Evolutionary conservation across 1,140 invertebrate species (phyloP).

Genomic region (Melipona quadrifasciata): DNA sequence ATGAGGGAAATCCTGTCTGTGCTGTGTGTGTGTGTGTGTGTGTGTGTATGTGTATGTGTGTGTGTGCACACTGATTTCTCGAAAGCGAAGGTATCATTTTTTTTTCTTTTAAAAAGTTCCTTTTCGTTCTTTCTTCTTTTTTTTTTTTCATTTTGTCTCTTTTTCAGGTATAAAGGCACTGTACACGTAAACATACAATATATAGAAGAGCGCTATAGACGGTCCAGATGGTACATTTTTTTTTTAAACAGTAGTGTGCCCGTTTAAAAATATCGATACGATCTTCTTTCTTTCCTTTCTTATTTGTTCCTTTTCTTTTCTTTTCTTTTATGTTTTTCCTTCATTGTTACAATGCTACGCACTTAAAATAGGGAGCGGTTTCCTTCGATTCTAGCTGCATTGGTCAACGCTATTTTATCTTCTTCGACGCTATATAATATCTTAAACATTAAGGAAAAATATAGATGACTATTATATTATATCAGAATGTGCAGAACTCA

Average conservation of each 20-base stretch:
- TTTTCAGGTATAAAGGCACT: slow-evolving; percentile 79
- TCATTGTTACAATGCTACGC: slow-evolving; percentile 65
- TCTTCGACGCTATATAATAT: slow-evolving; percentile 48
- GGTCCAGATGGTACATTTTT: slow-evolving; percentile 51
- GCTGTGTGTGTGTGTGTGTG: too few relatives aligned
- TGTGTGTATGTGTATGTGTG: background rate
- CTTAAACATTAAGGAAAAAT: slow-evolving; percentile 58
- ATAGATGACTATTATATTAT: slow-evolving; percentile 66
- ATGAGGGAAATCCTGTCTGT: background rate
- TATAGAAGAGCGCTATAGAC: slow-evolving; percentile 69
- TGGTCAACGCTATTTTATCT: slow-evolving; percentile 64
- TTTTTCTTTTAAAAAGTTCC: slow-evolving; percentile 25
- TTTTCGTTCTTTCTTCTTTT: slow-evolving; percentile 1
- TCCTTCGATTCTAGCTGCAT: slow-evolving; percentile 69
- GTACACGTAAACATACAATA: slow-evolving; percentile 76
- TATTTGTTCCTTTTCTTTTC: slow-evolving; percentile 8
- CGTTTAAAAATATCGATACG: slow-evolving; percentile 73
- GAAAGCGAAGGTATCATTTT: too few relatives aligned
- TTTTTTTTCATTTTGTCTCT: slow-evolving; percentile 25
- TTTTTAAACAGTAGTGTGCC: slow-evolving; percentile 68
- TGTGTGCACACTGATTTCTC: too few relatives aligned
- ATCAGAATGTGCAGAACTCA: slow-evolving; percentile 59
- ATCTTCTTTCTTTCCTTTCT: slow-evolving; percentile 47
- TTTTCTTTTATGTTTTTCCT: slow-evolving; percentile 41
- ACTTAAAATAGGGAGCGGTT: slow-evolving; percentile 69